Evolutionary conservation across 2,888 invertebrate genomes (phyloP), one percentile per base, ranked within the genome.

Genomic region (Petrolisthes manimaculis): DNA sequence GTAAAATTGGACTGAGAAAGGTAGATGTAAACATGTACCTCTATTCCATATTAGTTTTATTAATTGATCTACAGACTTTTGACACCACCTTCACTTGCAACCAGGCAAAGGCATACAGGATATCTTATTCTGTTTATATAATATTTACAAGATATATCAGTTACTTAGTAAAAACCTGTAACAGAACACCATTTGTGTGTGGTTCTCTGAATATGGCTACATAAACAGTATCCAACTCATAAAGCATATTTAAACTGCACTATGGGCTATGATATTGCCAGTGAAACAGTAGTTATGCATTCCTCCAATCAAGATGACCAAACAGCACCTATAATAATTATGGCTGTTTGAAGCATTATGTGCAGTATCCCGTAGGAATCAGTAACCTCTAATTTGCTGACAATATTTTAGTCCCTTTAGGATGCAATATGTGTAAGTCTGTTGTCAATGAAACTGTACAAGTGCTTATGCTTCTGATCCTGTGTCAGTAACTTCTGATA

Each of bases 21-120:
- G 37, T 37, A 37, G 37, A 37, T 37, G 37, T 37, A 37, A 37
- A 37, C 37, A 37, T 37, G 37, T 37, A 37, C 37, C 37, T 37
- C 37, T 37, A 37, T 85, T 78, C 77, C 78, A 69, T 85, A 85
- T 85, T 85, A 85, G 79, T 86, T 86, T 37, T 75, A 86, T 82
- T 82, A 81, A 86, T 53, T 86, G 37, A 56, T 82, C 75, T 86
- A 86, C 85, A 85, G 85, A 85, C 79, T 85, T 24, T 80, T 71
- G 67, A 84, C 78, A 78, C 61, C 79, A 85, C 53, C 75, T 79
- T 75, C 77, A 84, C 54, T 79, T 85, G 54, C 85, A 85, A 79
- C 24, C 54, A 85, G 69, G 79, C 69, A 86, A 79, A 86, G 75
- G 81, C 86, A 86, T 78, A 54, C 86, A 81, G 81, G 53, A n/a